A percentile compares a stretch with the other conserved stretches of the same genome.
phyloP scores from a whole-genome alignment of 2,888 invertebrate species.

The Leptinotarsa rubiginosa region DNA sequence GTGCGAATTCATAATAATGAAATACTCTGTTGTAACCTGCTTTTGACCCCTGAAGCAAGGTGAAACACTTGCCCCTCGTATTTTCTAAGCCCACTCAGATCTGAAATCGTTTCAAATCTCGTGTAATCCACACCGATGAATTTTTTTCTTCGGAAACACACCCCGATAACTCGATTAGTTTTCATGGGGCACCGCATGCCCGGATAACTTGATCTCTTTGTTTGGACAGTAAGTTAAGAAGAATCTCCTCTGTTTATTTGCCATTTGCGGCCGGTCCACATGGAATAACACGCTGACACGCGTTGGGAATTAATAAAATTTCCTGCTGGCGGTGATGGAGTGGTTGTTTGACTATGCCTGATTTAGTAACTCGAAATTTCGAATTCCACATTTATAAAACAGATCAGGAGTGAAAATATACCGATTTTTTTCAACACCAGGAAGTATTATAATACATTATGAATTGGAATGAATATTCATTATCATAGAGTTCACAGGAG shows the following conservation, averaged over 20 bases:
- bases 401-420: too few species aligned
- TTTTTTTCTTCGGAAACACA: constrained; percentile 44
- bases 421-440: too few species aligned
- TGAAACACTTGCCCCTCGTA: constrained; percentile 16
- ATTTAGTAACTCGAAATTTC: too few species aligned
- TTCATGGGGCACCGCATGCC: constrained; percentile 51
- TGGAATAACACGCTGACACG: constrained; percentile 48
- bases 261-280: constrained; percentile 56
- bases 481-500: too few species aligned
- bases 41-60: too few species aligned
- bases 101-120: constrained; percentile 43
- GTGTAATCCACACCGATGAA: constrained; percentile 41
- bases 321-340: neutral
- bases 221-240: constrained; percentile 65
- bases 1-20: too few species aligned
- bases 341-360: neutral
- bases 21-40: too few species aligned
- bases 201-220: constrained; percentile 61
- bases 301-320: constrained; percentile 45
- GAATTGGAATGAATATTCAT: too few species aligned
- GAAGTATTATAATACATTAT: too few species aligned
- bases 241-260: constrained; percentile 63
- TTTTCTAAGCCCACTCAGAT: constrained; percentile 13
- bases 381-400: too few species aligned
- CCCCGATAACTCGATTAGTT: constrained; percentile 60